phyloP scores from a whole-genome alignment of 2,888 invertebrate species.

The Eulithis testata region DNA sequence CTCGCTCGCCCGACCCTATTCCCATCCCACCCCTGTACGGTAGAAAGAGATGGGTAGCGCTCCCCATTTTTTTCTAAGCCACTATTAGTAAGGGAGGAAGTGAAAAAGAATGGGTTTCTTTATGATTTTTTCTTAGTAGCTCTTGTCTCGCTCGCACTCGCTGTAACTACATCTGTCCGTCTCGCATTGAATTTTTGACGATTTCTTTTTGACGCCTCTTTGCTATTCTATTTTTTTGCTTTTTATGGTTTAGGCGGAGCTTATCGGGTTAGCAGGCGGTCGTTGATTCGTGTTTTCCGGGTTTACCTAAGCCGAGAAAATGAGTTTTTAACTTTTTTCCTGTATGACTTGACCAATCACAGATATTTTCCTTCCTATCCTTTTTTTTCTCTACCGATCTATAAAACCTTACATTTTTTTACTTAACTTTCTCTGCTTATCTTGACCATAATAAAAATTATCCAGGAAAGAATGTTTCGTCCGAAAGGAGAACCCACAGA shows the following conservation, averaged over 20 bases:
- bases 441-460: background rate
- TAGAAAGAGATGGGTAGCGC: conserved; percentile 75
- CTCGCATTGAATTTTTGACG: conserved; percentile 66
- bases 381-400: background rate
- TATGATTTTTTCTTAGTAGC: conserved; percentile 80
- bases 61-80: conserved; percentile 81
- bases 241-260: conserved; percentile 77
- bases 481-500: conserved; percentile 11
- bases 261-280: conserved; percentile 78
- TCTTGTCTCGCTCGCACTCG: conserved; percentile 71
- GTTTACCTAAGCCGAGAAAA: conserved; percentile 65
- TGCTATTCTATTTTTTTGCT: conserved; percentile 75
- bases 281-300: conserved; percentile 63
- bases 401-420: conserved; percentile 4
- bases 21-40: conserved; percentile 69
- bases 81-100: conserved; percentile 82
- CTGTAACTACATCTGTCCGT: conserved; percentile 51
- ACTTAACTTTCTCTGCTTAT: background rate
- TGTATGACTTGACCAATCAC: conserved; percentile 38
- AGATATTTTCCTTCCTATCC: conserved; percentile 9
- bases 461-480: background rate
- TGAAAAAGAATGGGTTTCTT: conserved; percentile 83
- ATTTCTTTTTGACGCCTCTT: conserved; percentile 81
- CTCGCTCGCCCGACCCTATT: conserved; percentile 76
- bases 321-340: conserved; percentile 45